Evolutionary conservation across 2,113 vertebrate species (phyloP).

Genomic region (Panthera tigris): DNA sequence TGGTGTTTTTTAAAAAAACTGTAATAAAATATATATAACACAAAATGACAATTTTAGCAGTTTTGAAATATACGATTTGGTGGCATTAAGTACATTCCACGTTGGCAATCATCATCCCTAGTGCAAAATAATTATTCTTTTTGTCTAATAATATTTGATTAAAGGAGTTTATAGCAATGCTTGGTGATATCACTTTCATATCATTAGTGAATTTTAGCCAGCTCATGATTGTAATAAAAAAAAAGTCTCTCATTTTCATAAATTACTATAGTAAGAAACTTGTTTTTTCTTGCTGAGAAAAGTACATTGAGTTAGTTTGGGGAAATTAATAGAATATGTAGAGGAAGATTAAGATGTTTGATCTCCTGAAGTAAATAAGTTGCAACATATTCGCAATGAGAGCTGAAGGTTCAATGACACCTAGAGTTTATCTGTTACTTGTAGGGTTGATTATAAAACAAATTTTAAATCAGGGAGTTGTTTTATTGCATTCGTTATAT

Average conservation of each 20-base stretch:
- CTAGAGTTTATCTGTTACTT: background rate
- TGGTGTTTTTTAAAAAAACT: background rate
- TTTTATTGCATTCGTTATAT: constrained; percentile 53
- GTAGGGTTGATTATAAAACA: background rate
- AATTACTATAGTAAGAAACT: background rate
- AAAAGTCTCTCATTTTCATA: background rate
- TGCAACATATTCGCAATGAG: background rate
- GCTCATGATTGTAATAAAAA: background rate
- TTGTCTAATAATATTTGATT: background rate
- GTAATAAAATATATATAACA: background rate
- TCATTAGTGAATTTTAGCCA: background rate
- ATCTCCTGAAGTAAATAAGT: constrained; percentile 14
- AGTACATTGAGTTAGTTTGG: background rate
- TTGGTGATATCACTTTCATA: background rate
- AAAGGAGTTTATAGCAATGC: background rate
- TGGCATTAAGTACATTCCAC: background rate
- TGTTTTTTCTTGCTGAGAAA: background rate
- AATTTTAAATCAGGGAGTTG: background rate
- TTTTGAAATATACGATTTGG: background rate
- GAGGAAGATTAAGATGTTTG: constrained; percentile 22
- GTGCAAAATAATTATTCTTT: background rate
- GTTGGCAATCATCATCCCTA: background rate
- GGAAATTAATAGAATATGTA: background rate
- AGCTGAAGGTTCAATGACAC: background rate
- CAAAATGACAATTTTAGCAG: background rate